These are phyloP conservation scores for Epinephelus moara DNA, from an alignment of 2,113 vertebrate genomes.

Conservation along the genomic window DNA sequence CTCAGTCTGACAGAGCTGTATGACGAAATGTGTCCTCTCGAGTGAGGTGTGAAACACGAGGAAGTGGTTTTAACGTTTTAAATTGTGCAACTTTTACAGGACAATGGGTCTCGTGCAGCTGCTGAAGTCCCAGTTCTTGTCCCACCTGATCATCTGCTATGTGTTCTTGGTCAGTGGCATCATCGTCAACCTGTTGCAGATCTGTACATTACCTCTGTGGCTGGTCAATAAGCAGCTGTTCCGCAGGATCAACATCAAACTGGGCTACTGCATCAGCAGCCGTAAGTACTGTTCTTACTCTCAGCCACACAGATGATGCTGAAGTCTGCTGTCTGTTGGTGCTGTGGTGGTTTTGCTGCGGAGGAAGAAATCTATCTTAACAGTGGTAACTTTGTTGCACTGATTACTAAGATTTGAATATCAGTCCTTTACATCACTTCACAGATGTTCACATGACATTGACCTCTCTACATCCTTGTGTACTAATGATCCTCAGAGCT, in stretches of 20 bases:
- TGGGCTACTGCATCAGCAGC: constrained; percentile 93
- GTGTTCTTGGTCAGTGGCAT: constrained; percentile 95
- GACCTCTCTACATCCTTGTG: not conserved
- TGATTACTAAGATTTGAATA: not conserved
- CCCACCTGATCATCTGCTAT: constrained; percentile 93
- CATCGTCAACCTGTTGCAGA: constrained; percentile 92
- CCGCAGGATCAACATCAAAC: constrained; percentile 92
- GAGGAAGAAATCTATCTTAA: not conserved
- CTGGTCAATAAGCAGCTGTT: constrained; percentile 92
- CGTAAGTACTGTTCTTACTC: constrained; percentile 85
- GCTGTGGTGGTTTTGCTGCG: not conserved
- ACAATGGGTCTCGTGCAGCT: constrained; percentile 89
- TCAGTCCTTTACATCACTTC: not conserved
- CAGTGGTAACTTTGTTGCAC: not conserved
- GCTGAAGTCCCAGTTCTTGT: constrained; percentile 94
- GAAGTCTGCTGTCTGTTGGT: not conserved
- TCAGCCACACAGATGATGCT: not conserved
- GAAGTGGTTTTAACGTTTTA: not conserved
- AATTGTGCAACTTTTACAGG: constrained; percentile 42
- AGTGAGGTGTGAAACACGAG: not conserved
- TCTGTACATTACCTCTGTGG: constrained; percentile 92
- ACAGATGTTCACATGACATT: not conserved
- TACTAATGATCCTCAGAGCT: constrained; percentile 85
- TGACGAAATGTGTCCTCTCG: not conserved
- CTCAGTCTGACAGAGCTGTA: not conserved